Percentiles rank a stretch among this genome's conserved stretches.
These are phyloP conservation scores for Urechis unicinctus DNA, from an alignment of 2,888 invertebrate species.

Conservation along the genomic window DNA sequence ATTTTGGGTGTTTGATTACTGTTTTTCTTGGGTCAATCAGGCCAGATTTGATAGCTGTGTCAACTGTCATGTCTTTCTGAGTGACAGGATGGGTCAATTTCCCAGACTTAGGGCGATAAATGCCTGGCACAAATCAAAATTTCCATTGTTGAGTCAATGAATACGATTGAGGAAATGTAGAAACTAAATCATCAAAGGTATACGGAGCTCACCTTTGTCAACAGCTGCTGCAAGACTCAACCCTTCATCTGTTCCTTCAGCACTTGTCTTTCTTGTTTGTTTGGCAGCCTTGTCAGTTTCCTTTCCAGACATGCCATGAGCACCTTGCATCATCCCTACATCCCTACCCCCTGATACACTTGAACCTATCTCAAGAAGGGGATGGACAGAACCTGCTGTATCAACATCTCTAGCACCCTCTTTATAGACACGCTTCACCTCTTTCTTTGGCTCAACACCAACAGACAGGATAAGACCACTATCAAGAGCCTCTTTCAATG, in stretches of 20 bases:
- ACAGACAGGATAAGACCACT: constrained; percentile 64
- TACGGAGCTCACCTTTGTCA: background rate
- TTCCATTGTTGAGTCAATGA: constrained; percentile 49
- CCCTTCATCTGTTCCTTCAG: constrained; percentile 49
- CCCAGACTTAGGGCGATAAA: constrained; percentile 57
- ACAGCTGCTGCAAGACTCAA: constrained; percentile 32
- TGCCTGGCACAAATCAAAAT: constrained; percentile 29
- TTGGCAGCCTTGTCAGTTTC: no score
- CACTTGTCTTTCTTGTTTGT: no score
- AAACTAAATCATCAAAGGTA: no score
- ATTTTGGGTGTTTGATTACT: background rate
- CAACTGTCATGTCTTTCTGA: constrained; percentile 63
- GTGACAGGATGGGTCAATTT: constrained; percentile 64
- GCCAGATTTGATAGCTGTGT: constrained; percentile 69
- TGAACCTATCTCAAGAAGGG: no score
- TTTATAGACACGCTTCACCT: no score
- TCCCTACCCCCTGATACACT: no score
- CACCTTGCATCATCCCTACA: no score
- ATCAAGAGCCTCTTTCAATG: constrained; percentile 54
- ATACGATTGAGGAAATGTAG: no score
- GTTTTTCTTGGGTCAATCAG: constrained; percentile 64
- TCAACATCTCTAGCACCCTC: no score
- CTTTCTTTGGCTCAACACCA: no score
- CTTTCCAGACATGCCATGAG: no score
- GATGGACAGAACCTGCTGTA: no score